Evolutionary conservation across 2,113 vertebrate species (phyloP), one percentile per base, ranked within the genome.

Genomic region (Strix uralensis): DNA sequence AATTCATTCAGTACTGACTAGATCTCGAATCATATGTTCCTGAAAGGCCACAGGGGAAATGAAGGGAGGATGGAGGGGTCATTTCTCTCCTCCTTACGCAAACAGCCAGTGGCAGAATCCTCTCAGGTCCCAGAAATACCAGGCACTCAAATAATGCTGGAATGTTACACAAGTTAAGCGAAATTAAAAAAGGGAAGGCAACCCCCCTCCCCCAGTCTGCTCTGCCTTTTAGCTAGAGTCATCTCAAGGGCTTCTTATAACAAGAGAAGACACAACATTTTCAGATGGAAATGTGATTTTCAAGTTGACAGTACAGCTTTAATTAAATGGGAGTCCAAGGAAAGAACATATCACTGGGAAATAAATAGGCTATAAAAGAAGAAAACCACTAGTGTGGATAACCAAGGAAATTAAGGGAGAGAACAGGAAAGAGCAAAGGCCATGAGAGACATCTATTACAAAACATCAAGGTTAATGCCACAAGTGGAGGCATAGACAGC

Each of bases 311-410:
- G 67, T 92, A 23, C 44, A 86, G 36, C 42, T 88, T 95, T 95
- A 97, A 97, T 96, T 96, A 96, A 94, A 96, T 96, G 88, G 63
- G 94, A 96, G 90, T 86, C 82, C 88, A 83, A 92, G 86, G 72
- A 49, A 94, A 93, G 92, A 86, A 90, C 72, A 32, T 46, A 92
- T 86, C 82, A 61, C 77, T 14, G 27, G 51, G 75, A 96, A 96
- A 96, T 92, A 96, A 94, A 96, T 89, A 96, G 92, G 72, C 86
- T 92, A 66, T 90, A 95, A 94, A 81, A 78, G 75, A 73, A 97
- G 82, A 71, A 95, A 96, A 88, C 38, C 52, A 71, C 86, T 66
- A 93, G 38, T 74, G 75, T 94, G 72, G 92, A 30, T 63, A 94
- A 86, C 88, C 92, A 88, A 88, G 94, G 90, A 95, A 94, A 97